A percentile compares a stretch with the other conserved stretches of the same genome.
Conservation (phyloP, 2,888 invertebrate genomes). For the Ochlodes sylvanus region DNA sequence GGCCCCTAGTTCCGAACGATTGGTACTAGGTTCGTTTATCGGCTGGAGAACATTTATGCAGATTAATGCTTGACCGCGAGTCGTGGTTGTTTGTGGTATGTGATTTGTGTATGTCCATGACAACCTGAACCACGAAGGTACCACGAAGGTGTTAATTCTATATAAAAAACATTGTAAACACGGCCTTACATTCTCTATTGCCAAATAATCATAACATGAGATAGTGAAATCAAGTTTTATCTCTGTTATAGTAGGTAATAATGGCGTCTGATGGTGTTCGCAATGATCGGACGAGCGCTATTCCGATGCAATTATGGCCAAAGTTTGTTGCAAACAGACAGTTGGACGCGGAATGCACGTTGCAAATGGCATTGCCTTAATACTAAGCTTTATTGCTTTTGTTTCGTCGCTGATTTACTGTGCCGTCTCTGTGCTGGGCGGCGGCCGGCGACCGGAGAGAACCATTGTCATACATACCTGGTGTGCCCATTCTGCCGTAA, state of each 20-base stretch:
- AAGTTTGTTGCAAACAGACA: constrained; percentile 24
- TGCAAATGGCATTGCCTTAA: constrained; percentile 7
- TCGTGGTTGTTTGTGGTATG: too few relatives aligned
- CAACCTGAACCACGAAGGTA: too few relatives aligned
- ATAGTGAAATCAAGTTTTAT: constrained; percentile 64
- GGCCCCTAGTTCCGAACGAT: too few relatives aligned
- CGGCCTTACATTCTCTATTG: neutral
- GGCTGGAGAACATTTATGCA: too few relatives aligned
- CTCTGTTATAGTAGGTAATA: constrained; percentile 62
- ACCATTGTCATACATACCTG: neutral
- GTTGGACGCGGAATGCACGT: constrained; percentile 1
- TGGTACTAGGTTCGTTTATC: too few relatives aligned
- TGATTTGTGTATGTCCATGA: too few relatives aligned
- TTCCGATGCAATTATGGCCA: constrained; percentile 33
- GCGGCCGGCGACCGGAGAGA: neutral
- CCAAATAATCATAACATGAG: neutral
- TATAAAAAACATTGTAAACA: neutral
- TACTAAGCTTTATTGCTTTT: constrained; percentile 1
- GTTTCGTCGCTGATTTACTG: constrained; percentile 7
- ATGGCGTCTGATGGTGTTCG: constrained; percentile 47
- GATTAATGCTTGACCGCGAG: too few relatives aligned
- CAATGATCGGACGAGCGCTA: constrained; percentile 16
- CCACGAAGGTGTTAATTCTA: too few relatives aligned
- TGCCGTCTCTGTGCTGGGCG: neutral
- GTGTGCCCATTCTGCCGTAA: neutral